Percentiles rank a stretch among this genome's conserved stretches.
Conservation (phyloP, 2,797 vertebrate genomes). For the Vultur gryphus region DNA sequence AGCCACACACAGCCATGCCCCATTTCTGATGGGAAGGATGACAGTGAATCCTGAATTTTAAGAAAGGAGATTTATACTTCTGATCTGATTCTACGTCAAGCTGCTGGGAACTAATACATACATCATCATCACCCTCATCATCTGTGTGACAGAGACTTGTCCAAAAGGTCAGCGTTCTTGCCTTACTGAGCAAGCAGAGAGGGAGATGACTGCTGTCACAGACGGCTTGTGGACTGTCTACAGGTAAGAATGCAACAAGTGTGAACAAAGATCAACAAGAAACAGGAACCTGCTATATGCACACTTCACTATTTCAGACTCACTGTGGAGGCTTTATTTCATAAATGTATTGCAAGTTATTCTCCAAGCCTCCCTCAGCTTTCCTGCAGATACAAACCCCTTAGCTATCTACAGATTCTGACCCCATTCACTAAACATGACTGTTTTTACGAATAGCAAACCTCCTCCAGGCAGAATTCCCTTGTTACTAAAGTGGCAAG, state of each 20-base stretch:
- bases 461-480: slow-evolving; percentile 22
- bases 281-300: not conserved
- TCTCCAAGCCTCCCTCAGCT: not conserved
- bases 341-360: not conserved
- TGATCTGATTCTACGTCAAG: not conserved
- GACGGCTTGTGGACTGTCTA: not conserved
- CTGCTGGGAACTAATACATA: not conserved
- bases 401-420: not conserved
- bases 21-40: not conserved
- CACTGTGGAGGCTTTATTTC: not conserved
- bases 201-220: not conserved
- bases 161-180: not conserved
- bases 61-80: not conserved
- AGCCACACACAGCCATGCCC: not conserved
- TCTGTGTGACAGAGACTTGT: not conserved
- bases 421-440: not conserved
- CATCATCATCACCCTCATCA: not conserved
- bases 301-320: not conserved
- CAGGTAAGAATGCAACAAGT: not conserved
- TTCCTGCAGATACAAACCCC: not conserved
- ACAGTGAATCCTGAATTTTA: not conserved
- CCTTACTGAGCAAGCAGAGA: not conserved
- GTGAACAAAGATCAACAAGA: not conserved
- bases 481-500: not conserved
- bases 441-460: not conserved